A percentile compares a stretch with the other conserved stretches of the same genome.
Evolutionary conservation across 2,797 vertebrate species (phyloP).

Genomic region (Argya squamiceps): DNA sequence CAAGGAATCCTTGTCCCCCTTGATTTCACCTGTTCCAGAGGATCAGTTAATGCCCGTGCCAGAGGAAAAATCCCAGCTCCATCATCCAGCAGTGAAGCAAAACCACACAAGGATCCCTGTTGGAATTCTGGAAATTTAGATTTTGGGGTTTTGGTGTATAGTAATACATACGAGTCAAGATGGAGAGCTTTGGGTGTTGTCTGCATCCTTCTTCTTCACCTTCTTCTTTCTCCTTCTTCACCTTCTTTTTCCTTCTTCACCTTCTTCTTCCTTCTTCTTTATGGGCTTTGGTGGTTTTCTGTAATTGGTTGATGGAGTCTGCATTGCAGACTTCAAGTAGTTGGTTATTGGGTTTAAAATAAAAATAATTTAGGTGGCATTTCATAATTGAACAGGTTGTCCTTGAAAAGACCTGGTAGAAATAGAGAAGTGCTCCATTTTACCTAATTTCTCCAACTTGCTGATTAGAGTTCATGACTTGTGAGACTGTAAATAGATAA

Average conservation of each 20-base stretch:
- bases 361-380: not conserved
- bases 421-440: not conserved
- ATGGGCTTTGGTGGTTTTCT: not conserved
- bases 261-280: not conserved
- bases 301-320: not conserved
- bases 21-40: not conserved
- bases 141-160: not conserved
- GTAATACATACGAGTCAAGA: not conserved
- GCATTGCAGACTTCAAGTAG: not conserved
- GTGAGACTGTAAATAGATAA: not conserved
- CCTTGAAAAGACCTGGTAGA: not conserved
- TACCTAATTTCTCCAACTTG: no score
- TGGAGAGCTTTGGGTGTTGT: not conserved
- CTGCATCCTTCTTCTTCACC: not conserved
- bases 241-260: no score
- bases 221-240: no score
- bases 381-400: not conserved
- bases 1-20: not conserved
- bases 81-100: not conserved
- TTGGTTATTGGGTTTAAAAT: not conserved
- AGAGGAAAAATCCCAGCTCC: not conserved
- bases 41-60: not conserved
- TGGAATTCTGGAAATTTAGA: not conserved
- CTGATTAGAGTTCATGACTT: accelerated
- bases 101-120: not conserved